Evolutionary conservation across 2,888 invertebrate genomes (phyloP).

Genomic region (Hanleya hanleyi): DNA sequence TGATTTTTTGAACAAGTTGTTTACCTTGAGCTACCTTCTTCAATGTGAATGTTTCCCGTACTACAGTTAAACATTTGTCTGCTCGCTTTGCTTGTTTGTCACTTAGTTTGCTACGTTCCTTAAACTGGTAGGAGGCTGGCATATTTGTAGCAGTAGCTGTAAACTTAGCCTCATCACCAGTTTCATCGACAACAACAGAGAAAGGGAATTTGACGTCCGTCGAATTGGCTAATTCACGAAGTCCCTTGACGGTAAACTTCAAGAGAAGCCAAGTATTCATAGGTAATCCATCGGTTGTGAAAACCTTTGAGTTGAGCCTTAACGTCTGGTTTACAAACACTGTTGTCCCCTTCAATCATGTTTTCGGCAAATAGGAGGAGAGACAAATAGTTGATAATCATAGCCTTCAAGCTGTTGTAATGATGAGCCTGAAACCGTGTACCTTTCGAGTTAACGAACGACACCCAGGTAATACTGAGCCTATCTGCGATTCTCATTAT

Average conservation of each 20-base stretch:
- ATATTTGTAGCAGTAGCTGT: neutral
- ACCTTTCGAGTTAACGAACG: neutral
- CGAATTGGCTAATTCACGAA: neutral
- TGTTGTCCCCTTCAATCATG: neutral
- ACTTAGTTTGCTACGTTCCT: neutral
- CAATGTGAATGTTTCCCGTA: neutral
- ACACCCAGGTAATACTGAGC: neutral
- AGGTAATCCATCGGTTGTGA: neutral
- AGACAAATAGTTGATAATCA: neutral
- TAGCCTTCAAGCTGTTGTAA: neutral
- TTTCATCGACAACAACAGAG: neutral
- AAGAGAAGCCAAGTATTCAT: neutral
- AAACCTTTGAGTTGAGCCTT: conserved; percentile 1
- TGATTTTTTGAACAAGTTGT: neutral
- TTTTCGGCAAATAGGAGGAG: neutral
- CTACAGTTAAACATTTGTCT: neutral
- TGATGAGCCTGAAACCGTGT: neutral
- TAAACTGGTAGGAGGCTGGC: neutral
- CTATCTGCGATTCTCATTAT: neutral
- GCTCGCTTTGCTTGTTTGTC: neutral
- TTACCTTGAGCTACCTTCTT: neutral
- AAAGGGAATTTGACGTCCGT: neutral
- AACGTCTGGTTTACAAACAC: neutral
- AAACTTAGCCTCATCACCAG: neutral
- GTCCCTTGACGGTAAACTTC: neutral